Evolutionary conservation across 2,113 vertebrate species (phyloP).

Genomic region (Herpetotheres cachinnans): DNA sequence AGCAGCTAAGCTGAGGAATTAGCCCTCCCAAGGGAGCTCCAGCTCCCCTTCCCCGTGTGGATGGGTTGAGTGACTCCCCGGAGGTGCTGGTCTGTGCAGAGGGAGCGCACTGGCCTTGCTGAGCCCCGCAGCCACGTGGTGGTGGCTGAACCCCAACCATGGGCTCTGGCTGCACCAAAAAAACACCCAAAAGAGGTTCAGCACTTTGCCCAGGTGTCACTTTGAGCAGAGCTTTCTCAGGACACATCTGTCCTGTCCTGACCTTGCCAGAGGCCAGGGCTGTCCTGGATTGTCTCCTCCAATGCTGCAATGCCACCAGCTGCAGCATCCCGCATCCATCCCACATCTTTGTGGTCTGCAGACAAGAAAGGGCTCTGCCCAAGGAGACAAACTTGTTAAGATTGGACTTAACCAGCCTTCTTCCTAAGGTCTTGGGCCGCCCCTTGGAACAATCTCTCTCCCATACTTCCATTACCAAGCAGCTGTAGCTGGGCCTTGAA

Average conservation of each 20-base stretch:
- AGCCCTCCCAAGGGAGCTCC: neutral
- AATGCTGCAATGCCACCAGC: neutral
- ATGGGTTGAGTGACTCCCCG: neutral
- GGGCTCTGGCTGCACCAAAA: neutral
- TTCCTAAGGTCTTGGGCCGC: neutral
- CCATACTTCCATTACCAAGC: neutral
- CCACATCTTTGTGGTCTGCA: neutral
- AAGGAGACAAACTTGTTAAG: neutral
- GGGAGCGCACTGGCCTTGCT: neutral
- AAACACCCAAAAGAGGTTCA: neutral
- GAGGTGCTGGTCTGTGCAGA: neutral
- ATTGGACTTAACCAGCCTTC: neutral
- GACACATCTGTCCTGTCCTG: neutral
- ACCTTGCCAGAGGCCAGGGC: neutral
- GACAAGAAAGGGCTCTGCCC: neutral
- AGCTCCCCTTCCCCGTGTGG: neutral
- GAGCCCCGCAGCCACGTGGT: accelerated
- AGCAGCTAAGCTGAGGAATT: neutral
- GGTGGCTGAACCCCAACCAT: neutral
- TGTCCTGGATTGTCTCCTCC: neutral
- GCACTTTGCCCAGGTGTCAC: neutral
- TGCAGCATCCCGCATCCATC: neutral
- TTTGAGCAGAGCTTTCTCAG: neutral
- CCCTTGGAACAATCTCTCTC: neutral
- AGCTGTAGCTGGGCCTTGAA: neutral